Evolutionary conservation across 2,888 invertebrate genomes (phyloP), one percentile per base, ranked within the genome.

Genomic region (Lepidochrysops patricia): DNA sequence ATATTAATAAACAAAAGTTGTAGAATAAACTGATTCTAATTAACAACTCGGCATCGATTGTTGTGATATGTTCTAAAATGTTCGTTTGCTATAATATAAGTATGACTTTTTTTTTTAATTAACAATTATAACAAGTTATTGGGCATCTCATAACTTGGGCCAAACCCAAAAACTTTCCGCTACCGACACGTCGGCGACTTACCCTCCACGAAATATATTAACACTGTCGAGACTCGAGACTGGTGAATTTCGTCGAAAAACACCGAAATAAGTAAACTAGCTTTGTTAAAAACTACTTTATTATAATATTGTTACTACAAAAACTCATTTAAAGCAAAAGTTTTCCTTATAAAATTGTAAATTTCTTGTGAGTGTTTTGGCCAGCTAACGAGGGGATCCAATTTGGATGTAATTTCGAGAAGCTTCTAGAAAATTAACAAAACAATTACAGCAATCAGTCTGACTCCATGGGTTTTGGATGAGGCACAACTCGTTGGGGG

Each of bases 401-500:
- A 23, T 15, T 27, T 19, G 6, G 19, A 52, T 15, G 4, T 13
- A 37, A 58, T 34, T 59, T 50, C 12, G 37, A 50, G n/a, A 34
- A 26, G 25, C 25, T 32, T 52, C 27, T 37, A 27, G 59, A 27
- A 52, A 52, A 79, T 82, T 81, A 84, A 80, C 82, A 72, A 78
- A 81, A 79, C 78, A 84, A 82, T 86, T 82, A 82, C 68, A 59
- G 72, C 75, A 76, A 79, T 80, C 76, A 84, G 82, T 82, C 76
- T 68, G 72, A 74, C 70, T 70, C 67, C 69, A 70, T 74, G 74
- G 72, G 70, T 66, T 73, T 78, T 76, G 78, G 76, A 77, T 79
- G 76, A 80, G 68, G 70, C 71, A 75, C 72, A 79, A 77, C 74
- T 74, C 76, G 73, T 79, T 81, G 67, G 65, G 74, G 84, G 82